phyloP scores from a whole-genome alignment of 2,888 invertebrate species.

The Cotesia congregata region DNA sequence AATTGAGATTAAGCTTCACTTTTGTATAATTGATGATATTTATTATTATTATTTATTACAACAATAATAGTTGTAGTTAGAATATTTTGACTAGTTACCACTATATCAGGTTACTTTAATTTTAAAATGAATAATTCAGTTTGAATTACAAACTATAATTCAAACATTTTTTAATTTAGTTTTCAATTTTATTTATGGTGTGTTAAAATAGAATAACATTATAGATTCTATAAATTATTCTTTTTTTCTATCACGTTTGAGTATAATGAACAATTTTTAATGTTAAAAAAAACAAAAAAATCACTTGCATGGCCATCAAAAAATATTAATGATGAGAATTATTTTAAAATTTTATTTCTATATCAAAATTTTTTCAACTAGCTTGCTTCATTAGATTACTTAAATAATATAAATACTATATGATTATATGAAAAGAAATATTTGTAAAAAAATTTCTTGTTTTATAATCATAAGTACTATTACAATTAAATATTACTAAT shows the following conservation, averaged over 20 bases:
- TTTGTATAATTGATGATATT: too few relatives aligned
- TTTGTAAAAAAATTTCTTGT: neutral
- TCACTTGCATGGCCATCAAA: neutral
- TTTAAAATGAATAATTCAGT: neutral
- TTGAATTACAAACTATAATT: neutral
- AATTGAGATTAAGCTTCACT: too few relatives aligned
- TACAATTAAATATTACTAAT: slow-evolving; percentile 15
- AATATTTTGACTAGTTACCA: neutral
- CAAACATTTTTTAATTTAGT: neutral
- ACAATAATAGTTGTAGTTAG: neutral
- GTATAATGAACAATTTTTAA: slow-evolving; percentile 12
- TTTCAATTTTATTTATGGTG: neutral
- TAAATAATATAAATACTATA: slow-evolving; percentile 6
- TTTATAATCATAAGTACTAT: slow-evolving; percentile 15
- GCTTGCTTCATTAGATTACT: slow-evolving; percentile 3
- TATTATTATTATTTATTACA: neutral
- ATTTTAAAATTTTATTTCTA: slow-evolving; percentile 58
- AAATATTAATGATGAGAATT: neutral
- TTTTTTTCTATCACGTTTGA: slow-evolving; percentile 29
- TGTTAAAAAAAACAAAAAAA: slow-evolving; percentile 6
- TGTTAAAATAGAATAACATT: neutral
- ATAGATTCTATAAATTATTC: neutral
- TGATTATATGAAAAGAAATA: slow-evolving; percentile 14
- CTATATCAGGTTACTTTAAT: neutral
- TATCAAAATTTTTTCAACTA: slow-evolving; percentile 41